Base-by-base conservation (phyloP, 2,888 invertebrate species). In the Saturnia pavonia region DNA sequence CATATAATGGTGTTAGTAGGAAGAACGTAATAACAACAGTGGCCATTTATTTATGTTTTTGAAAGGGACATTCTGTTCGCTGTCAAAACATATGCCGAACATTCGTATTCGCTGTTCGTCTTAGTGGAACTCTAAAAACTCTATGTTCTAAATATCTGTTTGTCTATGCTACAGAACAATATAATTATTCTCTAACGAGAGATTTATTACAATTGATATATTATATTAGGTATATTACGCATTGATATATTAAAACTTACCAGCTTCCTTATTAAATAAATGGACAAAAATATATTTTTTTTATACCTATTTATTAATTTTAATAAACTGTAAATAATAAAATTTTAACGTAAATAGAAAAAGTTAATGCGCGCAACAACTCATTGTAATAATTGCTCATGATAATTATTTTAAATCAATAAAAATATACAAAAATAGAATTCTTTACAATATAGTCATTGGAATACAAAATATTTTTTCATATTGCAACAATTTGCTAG, bases 21-120 rank as follows among this genome's bases (percentile, higher is more conserved):
- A 91, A 88, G 85, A 89, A 90, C 91, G 91, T 92, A 92, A 91
- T 82, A 87, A 85, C 82, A 90, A 92, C 88, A 91, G 92, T 93
- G 92, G 89, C 94, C 94, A 94, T 94, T 93, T 94, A 94, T 92
- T 93, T 91, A 90, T 83, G 90, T 91, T 93, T 93, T 91, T 73
- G 78, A 78, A 78, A 83, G 89, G 90, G 86, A 91, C 87, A 89
- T 89, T 90, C 82, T 83, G 83, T 83, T 88, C 83, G 88, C 84
- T 88, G 87, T 90, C 89, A 88, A 79, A 81, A 74, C 69, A 71
- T 68, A 72, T 74, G 73, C 70, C 72, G 57, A 73, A 77, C 76
- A 81, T 70, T 78, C 76, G 76, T 69, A 74, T 74, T 74, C 75
- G 77, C 69, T 74, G 83, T 82, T 88, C 85, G 87, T 74, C 70